Evolutionary conservation across 2,113 vertebrate species (phyloP), one percentile per base, ranked within the genome.

Genomic region (Zapus hudsonius): DNA sequence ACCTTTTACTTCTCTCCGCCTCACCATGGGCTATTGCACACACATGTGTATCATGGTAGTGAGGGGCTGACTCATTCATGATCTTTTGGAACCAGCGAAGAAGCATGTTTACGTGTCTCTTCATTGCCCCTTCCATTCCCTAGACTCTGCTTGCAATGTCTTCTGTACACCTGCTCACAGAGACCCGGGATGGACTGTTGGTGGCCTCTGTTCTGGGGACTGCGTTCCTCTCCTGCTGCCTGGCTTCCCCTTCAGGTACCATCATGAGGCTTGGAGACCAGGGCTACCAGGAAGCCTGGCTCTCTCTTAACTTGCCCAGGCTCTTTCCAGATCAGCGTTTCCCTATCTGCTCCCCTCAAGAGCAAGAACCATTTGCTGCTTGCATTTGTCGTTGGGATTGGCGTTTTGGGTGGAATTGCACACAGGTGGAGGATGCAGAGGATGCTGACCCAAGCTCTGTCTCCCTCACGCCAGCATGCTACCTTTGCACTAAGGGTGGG

Each of bases 261-360:
- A 17, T 31, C 17, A 0, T 42, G 64, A 52, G 16, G 3, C n/a
- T 33, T 44, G 15, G 38, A 59, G 44, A 61, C 8, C 78, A 61
- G 22, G 12, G 40, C 27, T 70, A 36, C 33, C 44, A 7, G 11
- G 13, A 25, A 52, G 42, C 20, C 25, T 44, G 40, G 52, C 42
- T 89, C 9, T 31, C 12, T 31, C 7, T 23, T 64, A 25, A 31
- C 33, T 36, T 82, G 12, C 13, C 27, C 1, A 33, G 2, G 12
- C 27, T 16, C 7, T 74, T 64, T 13, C 19, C 20, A 19, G 6
- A 3, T 42, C 57, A 3, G 33, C 64, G 11, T 36, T 36, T 5
- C 27, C 11, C 7, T 15, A 0, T 72, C 22, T 31, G 3, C 31
- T 52, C 15, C 7, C n/a, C 3, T 31, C 16, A 10, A 55, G 61